phyloP scores from a whole-genome alignment of 2,797 vertebrate genomes.

The Thaleichthys pacificus region DNA sequence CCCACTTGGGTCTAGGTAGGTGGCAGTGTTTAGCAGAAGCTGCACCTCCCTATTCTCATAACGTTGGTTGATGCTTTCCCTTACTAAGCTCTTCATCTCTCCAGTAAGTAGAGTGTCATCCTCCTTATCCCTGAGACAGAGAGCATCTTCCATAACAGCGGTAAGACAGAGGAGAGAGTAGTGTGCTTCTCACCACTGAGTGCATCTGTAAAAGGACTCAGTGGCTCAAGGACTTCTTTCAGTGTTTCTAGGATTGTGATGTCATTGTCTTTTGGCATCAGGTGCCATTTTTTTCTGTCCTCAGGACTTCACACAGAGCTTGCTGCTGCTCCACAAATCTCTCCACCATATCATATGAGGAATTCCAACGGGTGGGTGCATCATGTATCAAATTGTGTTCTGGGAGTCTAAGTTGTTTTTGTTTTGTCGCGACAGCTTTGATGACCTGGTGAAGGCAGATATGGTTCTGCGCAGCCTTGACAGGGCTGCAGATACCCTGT shows the following conservation, averaged over 20 bases:
- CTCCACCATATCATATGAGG: constrained; percentile 27
- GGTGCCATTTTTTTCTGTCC: constrained; percentile 14
- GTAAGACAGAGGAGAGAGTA: constrained; percentile 17
- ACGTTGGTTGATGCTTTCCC: no score
- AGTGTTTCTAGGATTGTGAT: constrained; percentile 18
- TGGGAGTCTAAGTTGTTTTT: not conserved
- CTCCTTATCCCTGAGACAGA: not conserved
- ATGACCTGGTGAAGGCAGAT: constrained; percentile 5
- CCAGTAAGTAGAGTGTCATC: constrained; percentile 1
- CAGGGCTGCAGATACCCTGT: not conserved
- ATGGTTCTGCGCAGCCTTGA: constrained; percentile 5
- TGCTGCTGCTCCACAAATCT: constrained; percentile 12
- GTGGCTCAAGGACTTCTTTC: constrained; percentile 2
- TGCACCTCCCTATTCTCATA: no score
- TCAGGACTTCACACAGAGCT: constrained; percentile 24
- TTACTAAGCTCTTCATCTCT: not conserved
- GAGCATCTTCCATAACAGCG: constrained; percentile 8
- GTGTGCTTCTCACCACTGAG: constrained; percentile 25
- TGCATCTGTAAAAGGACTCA: constrained; percentile 26
- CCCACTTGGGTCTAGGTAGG: no score
- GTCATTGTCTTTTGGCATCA: constrained; percentile 16
- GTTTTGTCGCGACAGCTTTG: not conserved
- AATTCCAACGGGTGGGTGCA: constrained; percentile 11
- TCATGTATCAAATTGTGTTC: constrained; percentile 14
- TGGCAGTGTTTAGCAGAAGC: no score